phyloP scores from a whole-genome alignment of 1,140 invertebrate species.

The Cotesia vestalis region DNA sequence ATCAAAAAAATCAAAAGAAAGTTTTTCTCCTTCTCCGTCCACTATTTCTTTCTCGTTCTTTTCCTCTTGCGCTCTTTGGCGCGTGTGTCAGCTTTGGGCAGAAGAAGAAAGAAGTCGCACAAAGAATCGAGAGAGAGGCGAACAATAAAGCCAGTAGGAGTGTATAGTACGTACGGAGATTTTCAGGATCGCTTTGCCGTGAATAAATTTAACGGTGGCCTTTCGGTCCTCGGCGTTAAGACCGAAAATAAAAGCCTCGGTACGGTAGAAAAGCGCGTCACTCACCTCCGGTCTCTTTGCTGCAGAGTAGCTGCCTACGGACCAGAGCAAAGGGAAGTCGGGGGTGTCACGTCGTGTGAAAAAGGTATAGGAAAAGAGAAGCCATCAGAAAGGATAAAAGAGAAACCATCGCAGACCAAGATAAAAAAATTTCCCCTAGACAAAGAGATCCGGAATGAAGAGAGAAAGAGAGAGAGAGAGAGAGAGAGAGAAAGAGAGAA shows the following conservation, averaged over 20 bases:
- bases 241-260: constrained; percentile 40
- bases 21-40: too few relatives aligned
- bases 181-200: constrained; percentile 35
- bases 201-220: constrained; percentile 43
- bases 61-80: too few relatives aligned
- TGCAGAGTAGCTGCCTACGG: too few relatives aligned
- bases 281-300: background rate
- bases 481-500: constrained; percentile 31
- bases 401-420: too few relatives aligned
- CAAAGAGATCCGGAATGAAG: constrained; percentile 29
- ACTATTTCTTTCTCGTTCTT: too few relatives aligned
- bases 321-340: background rate
- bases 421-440: constrained; percentile 13
- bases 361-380: constrained; percentile 34
- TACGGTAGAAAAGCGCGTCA: constrained; percentile 27
- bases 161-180: background rate
- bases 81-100: too few relatives aligned
- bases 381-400: too few relatives aligned
- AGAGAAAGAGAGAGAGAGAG: constrained; percentile 27
- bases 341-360: constrained; percentile 22
- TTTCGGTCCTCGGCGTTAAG: constrained; percentile 41
- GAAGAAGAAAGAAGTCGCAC: background rate
- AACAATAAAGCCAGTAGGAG: constrained; percentile 8
- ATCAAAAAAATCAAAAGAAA: constrained; percentile 22
- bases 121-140: constrained; percentile 8